phyloP scores from a whole-genome alignment of 2,797 vertebrate genomes.

The Chaetophractus vellerosus region DNA sequence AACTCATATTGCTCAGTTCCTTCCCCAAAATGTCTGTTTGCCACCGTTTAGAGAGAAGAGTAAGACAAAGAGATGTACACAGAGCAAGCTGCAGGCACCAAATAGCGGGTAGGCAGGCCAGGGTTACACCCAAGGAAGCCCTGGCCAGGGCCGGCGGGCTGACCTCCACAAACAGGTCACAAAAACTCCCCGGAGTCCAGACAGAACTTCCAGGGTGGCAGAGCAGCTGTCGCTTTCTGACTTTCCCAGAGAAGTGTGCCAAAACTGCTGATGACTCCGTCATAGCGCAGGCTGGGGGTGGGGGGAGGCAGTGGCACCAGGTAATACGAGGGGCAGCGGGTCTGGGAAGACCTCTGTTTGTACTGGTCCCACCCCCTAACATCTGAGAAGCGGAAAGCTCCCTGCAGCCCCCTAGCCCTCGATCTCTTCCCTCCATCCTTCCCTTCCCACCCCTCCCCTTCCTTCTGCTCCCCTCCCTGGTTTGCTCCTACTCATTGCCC shows the following conservation, averaged over 20 bases:
- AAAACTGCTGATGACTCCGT: not conserved
- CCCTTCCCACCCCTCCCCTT: not conserved
- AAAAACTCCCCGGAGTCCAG: slow-evolving; percentile 68
- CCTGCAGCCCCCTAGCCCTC: not conserved
- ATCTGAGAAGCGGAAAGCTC: not conserved
- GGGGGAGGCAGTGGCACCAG: rapidly evolving
- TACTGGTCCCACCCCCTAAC: rapidly evolving
- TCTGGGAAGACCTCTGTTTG: too few relatives aligned
- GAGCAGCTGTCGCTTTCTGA: slow-evolving; percentile 69
- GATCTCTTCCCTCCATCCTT: too few relatives aligned
- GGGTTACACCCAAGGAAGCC: slow-evolving; percentile 19
- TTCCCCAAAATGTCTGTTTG: slow-evolving; percentile 75
- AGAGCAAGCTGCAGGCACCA: not conserved
- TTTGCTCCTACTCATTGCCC: not conserved
- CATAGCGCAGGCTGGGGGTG: not conserved
- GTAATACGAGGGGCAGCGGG: not conserved
- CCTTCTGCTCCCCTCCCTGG: not conserved
- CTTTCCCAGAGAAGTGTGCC: slow-evolving; percentile 54
- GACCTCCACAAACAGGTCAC: slow-evolving; percentile 66
- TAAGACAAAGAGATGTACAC: slow-evolving; percentile 48
- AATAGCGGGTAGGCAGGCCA: not conserved
- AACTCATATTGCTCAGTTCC: not conserved
- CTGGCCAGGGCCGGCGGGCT: not conserved
- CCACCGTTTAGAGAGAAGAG: slow-evolving; percentile 66
- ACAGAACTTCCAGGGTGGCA: slow-evolving; percentile 68